Base-by-base conservation (phyloP, 2,888 invertebrate species). In the Anoncus sp. region DNA sequence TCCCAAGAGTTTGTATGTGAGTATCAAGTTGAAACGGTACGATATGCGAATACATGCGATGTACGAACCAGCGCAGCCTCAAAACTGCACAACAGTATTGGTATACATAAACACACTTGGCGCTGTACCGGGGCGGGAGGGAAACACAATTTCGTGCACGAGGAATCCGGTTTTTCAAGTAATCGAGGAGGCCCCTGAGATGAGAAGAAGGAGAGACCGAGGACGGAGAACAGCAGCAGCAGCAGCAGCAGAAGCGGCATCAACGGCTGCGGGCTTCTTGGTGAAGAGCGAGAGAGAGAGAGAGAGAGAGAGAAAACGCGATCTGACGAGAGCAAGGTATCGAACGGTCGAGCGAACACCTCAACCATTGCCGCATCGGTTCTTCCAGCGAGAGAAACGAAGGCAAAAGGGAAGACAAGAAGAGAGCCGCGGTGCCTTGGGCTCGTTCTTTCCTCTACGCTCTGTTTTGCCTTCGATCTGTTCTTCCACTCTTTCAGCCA, bases 101-200 rank as follows among this genome's bases (percentile, higher is more conserved):
- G 75, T 73, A 75, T 69, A 66, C 76, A 75, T 71, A 70, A 76
- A 73, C 62, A 72, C 38, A 71, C 16, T 43, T 47, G 80, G 70
- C 40, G 63, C 69, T 72, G 69, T 83, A 83, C 86, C 88, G 89
- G 22, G 38, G 38, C 35, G 63, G 63, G n/a, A n/a, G n/a, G 45
- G 87, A 90, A 88, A 88, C 89, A 85, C 76, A 87, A 85, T 90
- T 89, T 90, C 87, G 88, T 87, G 86, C 85, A 82, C 85, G 84
- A 86, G 87, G 87, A 89, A 89, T 90, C 90, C 89, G 90, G 90
- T 90, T 90, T 89, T 88, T 89, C 90, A 88, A 90, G 90, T 89
- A 89, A 90, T 90, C 89, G 86, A 85, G 86, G 62, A 73, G 81
- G 74, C 75, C 76, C 69, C 59, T 66, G 72, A n/a, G n/a, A 69